A percentile compares a stretch with the other conserved stretches of the same genome.
These are phyloP conservation scores for Drosophila nikananu DNA, from an alignment of 1,140 invertebrate genomes.

Conservation along the genomic window DNA sequence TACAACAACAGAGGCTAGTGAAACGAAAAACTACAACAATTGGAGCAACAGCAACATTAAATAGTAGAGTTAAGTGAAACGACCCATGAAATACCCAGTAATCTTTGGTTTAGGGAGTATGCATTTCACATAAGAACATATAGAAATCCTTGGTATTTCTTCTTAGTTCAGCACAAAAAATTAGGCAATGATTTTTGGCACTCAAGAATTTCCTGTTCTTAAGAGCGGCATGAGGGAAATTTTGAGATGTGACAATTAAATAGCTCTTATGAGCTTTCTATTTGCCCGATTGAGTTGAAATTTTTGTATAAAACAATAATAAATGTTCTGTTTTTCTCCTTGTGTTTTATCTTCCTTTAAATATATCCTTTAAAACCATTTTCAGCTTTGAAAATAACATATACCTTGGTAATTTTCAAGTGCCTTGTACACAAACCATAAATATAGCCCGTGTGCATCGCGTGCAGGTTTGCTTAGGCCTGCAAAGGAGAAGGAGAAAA, in stretches of 20 bases:
- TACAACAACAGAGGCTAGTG: slow-evolving; percentile 3
- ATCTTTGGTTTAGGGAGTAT: neutral
- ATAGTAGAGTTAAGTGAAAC: neutral
- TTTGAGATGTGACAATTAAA: too few species aligned
- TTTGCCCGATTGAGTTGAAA: neutral
- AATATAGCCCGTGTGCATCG: slow-evolving; percentile 38
- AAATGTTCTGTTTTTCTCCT: neutral
- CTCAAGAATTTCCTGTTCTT: too few species aligned
- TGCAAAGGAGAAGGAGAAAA: neutral
- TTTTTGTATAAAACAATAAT: neutral
- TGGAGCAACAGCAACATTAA: slow-evolving; percentile 2
- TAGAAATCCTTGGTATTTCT: neutral
- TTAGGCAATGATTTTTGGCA: neutral
- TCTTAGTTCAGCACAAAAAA: neutral
- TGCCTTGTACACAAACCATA: slow-evolving; percentile 20
- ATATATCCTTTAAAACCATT: neutral
- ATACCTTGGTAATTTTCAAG: neutral
- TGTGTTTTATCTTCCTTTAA: neutral
- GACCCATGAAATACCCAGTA: neutral
- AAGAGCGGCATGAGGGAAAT: too few species aligned
- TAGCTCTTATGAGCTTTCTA: too few species aligned
- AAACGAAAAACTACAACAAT: slow-evolving; percentile 3
- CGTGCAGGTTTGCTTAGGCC: slow-evolving; percentile 34
- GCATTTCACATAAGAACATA: neutral
- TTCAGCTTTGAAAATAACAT: neutral